These are phyloP conservation scores for Trogon melanurus DNA, from an alignment of 2,113 vertebrate species.

Conservation along the genomic window DNA sequence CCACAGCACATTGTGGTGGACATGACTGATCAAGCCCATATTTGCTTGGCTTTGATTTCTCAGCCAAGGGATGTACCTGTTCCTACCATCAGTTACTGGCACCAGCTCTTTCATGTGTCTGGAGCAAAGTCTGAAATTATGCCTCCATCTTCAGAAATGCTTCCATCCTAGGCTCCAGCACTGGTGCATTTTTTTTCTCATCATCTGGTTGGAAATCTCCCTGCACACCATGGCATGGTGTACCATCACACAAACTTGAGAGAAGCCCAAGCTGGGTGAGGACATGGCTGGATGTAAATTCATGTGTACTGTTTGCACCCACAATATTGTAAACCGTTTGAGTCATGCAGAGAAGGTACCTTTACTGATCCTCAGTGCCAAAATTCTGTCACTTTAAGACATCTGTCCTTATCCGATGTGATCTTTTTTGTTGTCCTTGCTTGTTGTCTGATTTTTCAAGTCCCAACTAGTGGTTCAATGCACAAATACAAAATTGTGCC, in stretches of 20 bases:
- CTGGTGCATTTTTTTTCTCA: background rate
- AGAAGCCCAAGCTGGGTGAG: background rate
- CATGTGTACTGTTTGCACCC: background rate
- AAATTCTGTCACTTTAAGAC: background rate
- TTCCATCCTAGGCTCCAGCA: background rate
- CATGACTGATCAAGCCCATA: no score
- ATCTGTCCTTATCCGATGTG: no score
- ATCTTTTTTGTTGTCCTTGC: background rate
- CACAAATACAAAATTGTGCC: background rate
- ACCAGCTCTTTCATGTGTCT: background rate
- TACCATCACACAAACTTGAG: background rate
- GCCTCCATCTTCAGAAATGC: background rate
- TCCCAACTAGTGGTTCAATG: background rate
- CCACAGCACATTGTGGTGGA: background rate
- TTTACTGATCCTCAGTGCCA: background rate
- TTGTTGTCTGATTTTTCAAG: background rate
- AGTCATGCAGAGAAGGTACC: background rate
- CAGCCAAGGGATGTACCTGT: background rate
- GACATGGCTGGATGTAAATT: background rate
- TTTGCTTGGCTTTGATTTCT: background rate
- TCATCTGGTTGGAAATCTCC: background rate
- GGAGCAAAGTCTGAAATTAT: background rate
- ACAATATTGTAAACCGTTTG: background rate
- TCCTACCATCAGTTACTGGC: background rate
- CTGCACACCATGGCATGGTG: background rate